Conservation (phyloP, 2,888 invertebrate species). For the Amphimallon solstitiale region DNA sequence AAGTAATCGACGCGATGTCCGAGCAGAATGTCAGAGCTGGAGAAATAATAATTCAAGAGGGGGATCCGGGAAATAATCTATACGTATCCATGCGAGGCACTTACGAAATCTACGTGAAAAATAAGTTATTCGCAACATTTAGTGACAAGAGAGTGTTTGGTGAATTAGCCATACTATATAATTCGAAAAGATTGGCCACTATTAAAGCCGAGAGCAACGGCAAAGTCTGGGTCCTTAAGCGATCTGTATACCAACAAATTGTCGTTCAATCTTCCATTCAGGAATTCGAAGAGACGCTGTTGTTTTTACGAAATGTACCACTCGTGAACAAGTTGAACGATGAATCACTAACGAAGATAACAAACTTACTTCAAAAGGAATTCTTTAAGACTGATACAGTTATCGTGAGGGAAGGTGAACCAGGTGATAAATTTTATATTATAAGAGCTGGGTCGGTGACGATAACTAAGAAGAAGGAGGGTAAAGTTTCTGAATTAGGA, state of each 20-base stretch:
- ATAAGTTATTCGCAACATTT: slow-evolving; percentile 80
- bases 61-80: slow-evolving; percentile 75
- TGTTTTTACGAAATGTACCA: slow-evolving; percentile 85
- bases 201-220: slow-evolving; percentile 84
- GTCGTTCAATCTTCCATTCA: slow-evolving; percentile 88
- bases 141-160: slow-evolving; percentile 87
- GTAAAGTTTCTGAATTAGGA: slow-evolving; percentile 73
- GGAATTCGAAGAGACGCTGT: slow-evolving; percentile 84
- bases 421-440: slow-evolving; percentile 91
- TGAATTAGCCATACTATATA: slow-evolving; percentile 93
- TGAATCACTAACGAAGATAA: slow-evolving; percentile 81
- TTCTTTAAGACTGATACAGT: slow-evolving; percentile 82
- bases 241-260: slow-evolving; percentile 87
- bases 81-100: slow-evolving; percentile 88
- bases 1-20: slow-evolving; percentile 59
- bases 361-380: slow-evolving; percentile 88
- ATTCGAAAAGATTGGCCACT: slow-evolving; percentile 90
- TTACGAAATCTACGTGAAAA: slow-evolving; percentile 86
- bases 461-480: slow-evolving; percentile 74
- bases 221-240: slow-evolving; percentile 88
- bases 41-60: slow-evolving; percentile 59
- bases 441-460: slow-evolving; percentile 86
- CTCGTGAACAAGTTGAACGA: slow-evolving; percentile 78
- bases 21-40: slow-evolving; percentile 50
- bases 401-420: slow-evolving; percentile 86